These are phyloP conservation scores for Drosophila yakuba DNA, from an alignment of 1,140 invertebrate genomes.

Conservation along the genomic window DNA sequence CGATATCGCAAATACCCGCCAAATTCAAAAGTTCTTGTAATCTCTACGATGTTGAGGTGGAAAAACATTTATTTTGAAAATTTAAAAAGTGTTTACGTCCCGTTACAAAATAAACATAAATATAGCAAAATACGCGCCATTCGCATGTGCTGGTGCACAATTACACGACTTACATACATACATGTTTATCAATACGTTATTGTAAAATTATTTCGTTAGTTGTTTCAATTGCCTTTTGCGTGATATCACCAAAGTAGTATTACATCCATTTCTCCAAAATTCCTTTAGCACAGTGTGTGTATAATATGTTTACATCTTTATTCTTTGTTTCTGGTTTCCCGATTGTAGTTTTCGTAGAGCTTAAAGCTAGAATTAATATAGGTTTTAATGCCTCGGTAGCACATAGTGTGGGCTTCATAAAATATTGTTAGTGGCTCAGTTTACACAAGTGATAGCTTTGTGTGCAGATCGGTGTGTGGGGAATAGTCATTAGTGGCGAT, in stretches of 20 bases:
- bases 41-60: constrained; percentile 53
- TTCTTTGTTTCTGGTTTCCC: constrained; percentile 28
- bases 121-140: constrained; percentile 58
- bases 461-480: constrained; percentile 34
- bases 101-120: constrained; percentile 52
- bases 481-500: constrained; percentile 5
- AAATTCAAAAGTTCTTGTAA: constrained; percentile 6
- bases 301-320: constrained; percentile 33
- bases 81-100: constrained; percentile 62
- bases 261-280: constrained; percentile 56
- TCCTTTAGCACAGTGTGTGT: constrained; percentile 39
- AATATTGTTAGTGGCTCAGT: constrained; percentile 63
- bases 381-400: constrained; percentile 76
- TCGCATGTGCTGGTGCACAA: constrained; percentile 43
- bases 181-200: constrained; percentile 54
- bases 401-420: constrained; percentile 55
- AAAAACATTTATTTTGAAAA: constrained; percentile 75
- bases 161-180: constrained; percentile 44
- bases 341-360: constrained; percentile 54
- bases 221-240: constrained; percentile 80
- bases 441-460: constrained; percentile 30
- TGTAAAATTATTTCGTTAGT: constrained; percentile 72
- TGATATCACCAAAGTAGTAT: constrained; percentile 76
- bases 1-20: neutral
- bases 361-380: constrained; percentile 61